phyloP scores from a whole-genome alignment of 2,888 invertebrate genomes.

The Zootermopsis nevadensis region DNA sequence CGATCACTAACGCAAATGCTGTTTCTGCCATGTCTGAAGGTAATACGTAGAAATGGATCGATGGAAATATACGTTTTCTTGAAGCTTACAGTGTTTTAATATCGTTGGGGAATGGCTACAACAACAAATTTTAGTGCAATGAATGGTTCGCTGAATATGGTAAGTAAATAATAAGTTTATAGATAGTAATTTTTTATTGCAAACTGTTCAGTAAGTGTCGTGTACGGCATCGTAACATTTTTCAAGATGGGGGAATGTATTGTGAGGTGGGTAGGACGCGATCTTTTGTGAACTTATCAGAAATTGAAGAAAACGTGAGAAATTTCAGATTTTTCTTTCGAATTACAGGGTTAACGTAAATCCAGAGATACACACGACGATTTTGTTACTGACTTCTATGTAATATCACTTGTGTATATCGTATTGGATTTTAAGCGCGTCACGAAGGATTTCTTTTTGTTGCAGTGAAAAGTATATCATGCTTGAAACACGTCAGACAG shows the following conservation, averaged over 20 bases:
- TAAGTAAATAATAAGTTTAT: conserved; percentile 55
- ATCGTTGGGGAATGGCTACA: conserved; percentile 43
- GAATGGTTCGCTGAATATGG: conserved; percentile 62
- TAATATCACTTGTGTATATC: too few relatives aligned
- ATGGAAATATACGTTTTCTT: conserved; percentile 31
- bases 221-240: not conserved
- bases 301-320: too few relatives aligned
- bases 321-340: too few relatives aligned
- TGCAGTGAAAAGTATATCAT: too few relatives aligned
- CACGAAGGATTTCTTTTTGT: too few relatives aligned
- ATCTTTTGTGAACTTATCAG: too few relatives aligned
- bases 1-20: not conserved
- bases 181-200: not conserved
- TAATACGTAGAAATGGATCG: conserved; percentile 32
- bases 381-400: too few relatives aligned
- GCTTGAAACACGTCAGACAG: too few relatives aligned
- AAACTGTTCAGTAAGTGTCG: not conserved
- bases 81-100: conserved; percentile 24
- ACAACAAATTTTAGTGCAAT: conserved; percentile 54
- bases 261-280: too few relatives aligned
- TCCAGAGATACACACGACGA: too few relatives aligned
- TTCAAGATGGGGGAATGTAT: conserved; percentile 16
- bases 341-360: too few relatives aligned
- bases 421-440: too few relatives aligned
- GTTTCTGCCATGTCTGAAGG: not conserved